phyloP scores from a whole-genome alignment of 2,888 invertebrate genomes.

The Amphipyra berbera region DNA sequence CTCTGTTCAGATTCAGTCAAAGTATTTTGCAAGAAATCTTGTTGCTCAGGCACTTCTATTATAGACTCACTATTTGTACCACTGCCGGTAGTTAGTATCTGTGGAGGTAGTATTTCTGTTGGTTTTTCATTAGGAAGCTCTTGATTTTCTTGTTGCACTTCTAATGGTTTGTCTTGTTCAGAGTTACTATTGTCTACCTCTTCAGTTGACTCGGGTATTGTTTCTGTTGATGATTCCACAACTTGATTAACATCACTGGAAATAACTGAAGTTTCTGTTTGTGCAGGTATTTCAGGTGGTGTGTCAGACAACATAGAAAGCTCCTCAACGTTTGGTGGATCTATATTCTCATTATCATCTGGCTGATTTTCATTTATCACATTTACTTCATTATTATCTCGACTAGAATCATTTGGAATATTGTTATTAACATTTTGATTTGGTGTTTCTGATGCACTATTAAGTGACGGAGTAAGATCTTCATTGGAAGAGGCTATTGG shows the following conservation, averaged over 20 bases:
- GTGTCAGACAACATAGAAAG: neutral
- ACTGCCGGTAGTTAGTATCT: constrained; percentile 53
- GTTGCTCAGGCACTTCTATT: constrained; percentile 65
- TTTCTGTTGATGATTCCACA: constrained; percentile 17
- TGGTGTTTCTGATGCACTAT: constrained; percentile 41
- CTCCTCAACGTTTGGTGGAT: constrained; percentile 15
- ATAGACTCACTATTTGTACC: constrained; percentile 50
- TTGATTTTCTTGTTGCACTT: constrained; percentile 18
- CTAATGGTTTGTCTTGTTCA: constrained; percentile 12
- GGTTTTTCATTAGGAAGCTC: constrained; percentile 26
- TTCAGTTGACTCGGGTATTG: constrained; percentile 1
- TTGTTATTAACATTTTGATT: constrained; percentile 33
- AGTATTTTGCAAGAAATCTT: constrained; percentile 61
- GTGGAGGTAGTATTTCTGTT: constrained; percentile 39
- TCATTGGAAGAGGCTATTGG: constrained; percentile 47
- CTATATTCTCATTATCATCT: constrained; percentile 16
- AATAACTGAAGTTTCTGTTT: constrained; percentile 12
- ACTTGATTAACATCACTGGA: constrained; percentile 11
- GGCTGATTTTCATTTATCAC: constrained; percentile 16
- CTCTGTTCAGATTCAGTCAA: constrained; percentile 56
- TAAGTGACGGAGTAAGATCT: constrained; percentile 51
- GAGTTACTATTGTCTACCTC: constrained; percentile 1
- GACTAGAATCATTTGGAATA: constrained; percentile 40
- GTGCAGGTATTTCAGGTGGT: constrained; percentile 1
- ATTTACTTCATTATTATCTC: constrained; percentile 24